Base-by-base conservation (phyloP, 37 sponge, comb jelly and placozoan genomes). In the Beroe forskalii region DNA sequence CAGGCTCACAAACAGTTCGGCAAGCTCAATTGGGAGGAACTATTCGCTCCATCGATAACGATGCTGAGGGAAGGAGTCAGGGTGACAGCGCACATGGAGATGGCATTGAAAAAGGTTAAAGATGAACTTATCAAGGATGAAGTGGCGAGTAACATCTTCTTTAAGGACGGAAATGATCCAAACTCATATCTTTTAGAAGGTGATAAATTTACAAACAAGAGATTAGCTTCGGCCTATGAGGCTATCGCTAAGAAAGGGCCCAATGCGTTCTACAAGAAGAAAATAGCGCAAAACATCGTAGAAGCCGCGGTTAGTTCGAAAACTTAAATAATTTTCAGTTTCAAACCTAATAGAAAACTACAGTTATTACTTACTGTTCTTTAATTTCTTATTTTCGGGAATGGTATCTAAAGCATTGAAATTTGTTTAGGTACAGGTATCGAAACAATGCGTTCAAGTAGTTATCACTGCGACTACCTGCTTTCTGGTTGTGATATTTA, bases 61-160 rank as follows among this genome's bases (percentile, higher is more conserved):
- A 19, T 95, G 31, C 96, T 96, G 17, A 37, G 90, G 0, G 91
- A 96, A 37, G 96, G 96, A 9, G 92, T 95, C 55, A 25, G 48
- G 17, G 91, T 96, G 27, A 86, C 93, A 0, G 23, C 37, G 19
- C 37, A 93, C 23, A 91, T 96, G 23, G 91, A 91, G 17, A 0
- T 0, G n/a, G 97, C 95, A 39, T 94, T 96, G 38, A 23, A 33
- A 0, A 0, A 0, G 30, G 61, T 0, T 0, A 89, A 62, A 60
- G 3, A n/a, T 17, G 17, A 89, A 17, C 62, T 0, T 0, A 61
- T 61, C 17, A 89, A 62, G 39, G 62, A 89, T 62, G 19, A 42
- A 0, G 14, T 32, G 48, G 89, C 62, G 12, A 25, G 89, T 6
- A 42, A 0, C 1, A 33, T 41, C 17, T 80, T 61, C 41, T 83